Conservation (phyloP, 2,113 vertebrate species). For the Tympanuchus pallidicinctus region DNA sequence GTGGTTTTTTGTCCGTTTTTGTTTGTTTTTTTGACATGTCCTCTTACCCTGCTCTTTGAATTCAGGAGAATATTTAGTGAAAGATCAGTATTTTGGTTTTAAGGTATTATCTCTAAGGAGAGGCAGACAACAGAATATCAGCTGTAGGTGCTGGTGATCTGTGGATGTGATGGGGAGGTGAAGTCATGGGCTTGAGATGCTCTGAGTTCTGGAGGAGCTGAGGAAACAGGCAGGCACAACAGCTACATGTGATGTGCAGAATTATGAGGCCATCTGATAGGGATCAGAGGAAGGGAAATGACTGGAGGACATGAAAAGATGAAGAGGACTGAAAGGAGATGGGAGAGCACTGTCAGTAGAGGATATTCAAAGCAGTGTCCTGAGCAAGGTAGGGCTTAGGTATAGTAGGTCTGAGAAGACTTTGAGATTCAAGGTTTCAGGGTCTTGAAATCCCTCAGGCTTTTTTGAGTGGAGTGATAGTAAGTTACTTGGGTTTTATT, state of each 20-base stretch:
- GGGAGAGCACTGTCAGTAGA: background rate
- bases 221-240: background rate
- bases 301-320: accelerated
- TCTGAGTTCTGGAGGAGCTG: background rate
- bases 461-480: background rate
- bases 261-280: background rate
- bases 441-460: background rate
- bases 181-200: background rate
- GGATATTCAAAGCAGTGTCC: background rate
- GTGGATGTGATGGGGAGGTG: background rate
- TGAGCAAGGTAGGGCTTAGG: background rate
- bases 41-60: background rate
- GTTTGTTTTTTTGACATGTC: background rate
- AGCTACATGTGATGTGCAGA: background rate
- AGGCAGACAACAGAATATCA: background rate
- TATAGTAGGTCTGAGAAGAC: background rate
- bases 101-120: background rate
- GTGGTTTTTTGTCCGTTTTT: background rate
- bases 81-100: background rate
- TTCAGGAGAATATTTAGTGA: background rate
- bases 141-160: background rate
- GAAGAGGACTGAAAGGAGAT: background rate
- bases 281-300: background rate
- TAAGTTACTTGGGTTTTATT: background rate
- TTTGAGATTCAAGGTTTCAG: background rate